Evolutionary conservation across 2,797 vertebrate species (phyloP), one percentile per base, ranked within the genome.

Genomic region (Mycteria americana): DNA sequence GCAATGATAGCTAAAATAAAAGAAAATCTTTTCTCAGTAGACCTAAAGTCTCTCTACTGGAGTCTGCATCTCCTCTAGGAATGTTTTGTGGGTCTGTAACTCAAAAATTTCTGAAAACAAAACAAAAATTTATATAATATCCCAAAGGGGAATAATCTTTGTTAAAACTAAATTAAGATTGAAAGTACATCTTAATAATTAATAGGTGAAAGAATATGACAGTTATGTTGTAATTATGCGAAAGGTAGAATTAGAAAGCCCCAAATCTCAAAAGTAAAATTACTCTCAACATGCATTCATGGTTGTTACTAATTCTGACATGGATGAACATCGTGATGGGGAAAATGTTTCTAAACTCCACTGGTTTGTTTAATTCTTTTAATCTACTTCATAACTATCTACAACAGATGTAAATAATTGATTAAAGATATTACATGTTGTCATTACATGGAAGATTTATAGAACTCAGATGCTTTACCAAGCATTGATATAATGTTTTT

Each of bases 221-320:
- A 78, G 60, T 41, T 85, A 54, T 2, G 6, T 24, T 82, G 51
- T 54, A 76, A 54, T 69, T 87, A 82, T 4, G 1, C 25, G 22
- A 92, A 88, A 87, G 5, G 31, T 23, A 82, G 4, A 48, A 73
- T 91, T 75, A 78, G 69, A 81, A 95, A 94, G 14, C 8, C 69
- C 18, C 70, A 87, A 92, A 69, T 85, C 87, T 87, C 87, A 18
- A 39, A 89, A 78, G 80, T 60, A 74, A 90, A 87, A 92, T 82
- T 79, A 69, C 25, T 59, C 35, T 69, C 88, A 93, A 80, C 37
- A 39, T 39, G 37, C 37, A 35, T 83, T 37, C 75, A 76, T 25
- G 31, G 12, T 76, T 78, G 13, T 78, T 91, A 75, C 46, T 70
- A 68, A 65, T 9, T 84, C 35, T 82, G 70, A 59, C 19, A 65